phyloP scores from a whole-genome alignment of 2,113 vertebrate species.

The Colossoma macropomum region DNA sequence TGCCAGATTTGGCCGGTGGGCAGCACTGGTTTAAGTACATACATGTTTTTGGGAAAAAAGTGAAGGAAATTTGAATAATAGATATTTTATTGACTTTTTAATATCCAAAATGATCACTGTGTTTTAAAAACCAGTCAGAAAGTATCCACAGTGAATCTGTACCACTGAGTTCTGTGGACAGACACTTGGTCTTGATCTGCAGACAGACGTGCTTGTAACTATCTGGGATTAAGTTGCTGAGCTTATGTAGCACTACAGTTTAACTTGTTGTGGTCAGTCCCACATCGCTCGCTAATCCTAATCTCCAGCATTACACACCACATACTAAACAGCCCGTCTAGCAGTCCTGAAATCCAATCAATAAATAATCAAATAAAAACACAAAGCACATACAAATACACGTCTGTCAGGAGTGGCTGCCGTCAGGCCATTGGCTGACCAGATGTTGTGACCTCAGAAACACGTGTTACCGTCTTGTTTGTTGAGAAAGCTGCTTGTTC shows the following conservation, averaged over 20 bases:
- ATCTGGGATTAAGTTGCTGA: conserved; percentile 25
- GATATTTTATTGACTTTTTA: too few species aligned
- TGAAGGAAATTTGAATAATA: too few species aligned
- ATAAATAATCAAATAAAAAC: conserved; percentile 24
- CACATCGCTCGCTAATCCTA: conserved; percentile 37
- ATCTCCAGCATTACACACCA: conserved; percentile 19
- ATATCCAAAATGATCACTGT: too few species aligned
- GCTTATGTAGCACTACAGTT: neutral
- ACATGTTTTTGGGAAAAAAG: too few species aligned
- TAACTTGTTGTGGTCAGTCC: conserved; percentile 5
- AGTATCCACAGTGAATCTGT: too few species aligned
- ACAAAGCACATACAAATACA: neutral
- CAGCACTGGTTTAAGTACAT: too few species aligned
- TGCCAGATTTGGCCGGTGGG: too few species aligned
- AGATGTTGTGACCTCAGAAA: neutral
- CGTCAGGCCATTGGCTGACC: neutral
- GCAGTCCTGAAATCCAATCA: conserved; percentile 38
- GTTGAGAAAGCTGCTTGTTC: neutral
- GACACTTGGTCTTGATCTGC: neutral
- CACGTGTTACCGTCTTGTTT: neutral
- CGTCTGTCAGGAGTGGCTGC: neutral
- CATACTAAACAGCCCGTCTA: conserved; percentile 18
- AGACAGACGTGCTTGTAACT: neutral
- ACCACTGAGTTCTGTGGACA: too few species aligned
- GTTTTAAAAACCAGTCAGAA: too few species aligned